phyloP scores from a whole-genome alignment of 2,113 vertebrate genomes.

The Corydoras sp. region DNA sequence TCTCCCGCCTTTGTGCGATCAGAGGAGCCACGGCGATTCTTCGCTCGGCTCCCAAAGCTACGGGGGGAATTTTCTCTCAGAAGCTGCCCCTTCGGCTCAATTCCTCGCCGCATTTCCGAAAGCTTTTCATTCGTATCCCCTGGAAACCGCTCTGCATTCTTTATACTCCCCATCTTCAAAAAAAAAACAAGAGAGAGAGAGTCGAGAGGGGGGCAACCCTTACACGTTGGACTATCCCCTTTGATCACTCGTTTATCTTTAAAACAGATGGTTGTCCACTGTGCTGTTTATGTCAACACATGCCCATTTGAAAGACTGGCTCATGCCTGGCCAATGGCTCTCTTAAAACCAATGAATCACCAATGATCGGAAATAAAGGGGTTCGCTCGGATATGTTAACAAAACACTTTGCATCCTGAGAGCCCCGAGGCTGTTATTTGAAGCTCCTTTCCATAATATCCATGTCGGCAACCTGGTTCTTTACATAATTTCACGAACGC shows the following conservation, averaged over 20 bases:
- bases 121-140: conserved; percentile 78
- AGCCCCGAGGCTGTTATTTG: conserved; percentile 33
- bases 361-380: conserved; percentile 56
- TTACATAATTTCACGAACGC: conserved; percentile 49
- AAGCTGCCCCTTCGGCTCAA: conserved; percentile 62
- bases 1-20: conserved; percentile 61
- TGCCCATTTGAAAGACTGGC: conserved; percentile 52
- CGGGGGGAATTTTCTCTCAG: conserved; percentile 68
- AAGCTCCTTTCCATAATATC: conserved; percentile 51
- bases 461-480: conserved; percentile 53
- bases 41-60: conserved; percentile 67
- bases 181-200: conserved; percentile 35
- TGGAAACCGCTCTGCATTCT: conserved; percentile 75
- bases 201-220: conserved; percentile 36
- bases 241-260: conserved; percentile 72
- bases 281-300: conserved; percentile 60
- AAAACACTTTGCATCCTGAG: conserved; percentile 48
- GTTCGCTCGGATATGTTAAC: conserved; percentile 41
- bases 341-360: conserved; percentile 55
- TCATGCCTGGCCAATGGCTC: conserved; percentile 47
- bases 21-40: conserved; percentile 69
- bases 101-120: conserved; percentile 72
- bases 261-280: conserved; percentile 68
- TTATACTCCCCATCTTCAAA: conserved; percentile 64
- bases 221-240: conserved; percentile 68